phyloP scores from a whole-genome alignment of 2,113 vertebrate species.

The Archocentrus centrarchus region DNA sequence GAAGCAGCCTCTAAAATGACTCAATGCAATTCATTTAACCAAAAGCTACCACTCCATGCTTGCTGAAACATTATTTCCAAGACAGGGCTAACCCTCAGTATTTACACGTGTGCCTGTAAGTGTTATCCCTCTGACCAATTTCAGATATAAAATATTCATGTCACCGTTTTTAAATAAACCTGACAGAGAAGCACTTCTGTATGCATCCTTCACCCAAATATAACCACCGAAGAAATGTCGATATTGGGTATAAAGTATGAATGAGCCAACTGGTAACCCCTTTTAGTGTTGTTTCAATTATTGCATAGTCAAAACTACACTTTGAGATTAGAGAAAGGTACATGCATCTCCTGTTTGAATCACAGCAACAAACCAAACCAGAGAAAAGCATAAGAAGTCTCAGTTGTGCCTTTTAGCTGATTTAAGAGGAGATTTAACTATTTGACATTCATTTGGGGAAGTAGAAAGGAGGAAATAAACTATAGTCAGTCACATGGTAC shows the following conservation, averaged over 20 bases:
- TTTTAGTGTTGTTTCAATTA: constrained; percentile 62
- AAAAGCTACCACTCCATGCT: constrained; percentile 66
- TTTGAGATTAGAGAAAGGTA: constrained; percentile 42
- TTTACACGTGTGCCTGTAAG: constrained; percentile 66
- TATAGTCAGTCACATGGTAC: constrained; percentile 38
- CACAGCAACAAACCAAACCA: constrained; percentile 36
- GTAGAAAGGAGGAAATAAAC: constrained; percentile 3
- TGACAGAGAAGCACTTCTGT: constrained; percentile 28
- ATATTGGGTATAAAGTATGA: constrained; percentile 42
- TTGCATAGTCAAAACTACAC: constrained; percentile 79
- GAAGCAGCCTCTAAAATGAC: constrained; percentile 64
- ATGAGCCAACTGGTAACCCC: constrained; percentile 23
- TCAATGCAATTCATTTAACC: constrained; percentile 46
- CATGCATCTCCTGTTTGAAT: constrained; percentile 54
- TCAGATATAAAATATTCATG: constrained; percentile 56
- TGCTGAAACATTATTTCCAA: constrained; percentile 27
- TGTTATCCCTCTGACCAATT: constrained; percentile 32
- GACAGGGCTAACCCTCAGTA: constrained; percentile 52
- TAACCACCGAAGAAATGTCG: constrained; percentile 28
- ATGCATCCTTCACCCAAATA: constrained; percentile 39
- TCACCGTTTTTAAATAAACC: constrained; percentile 22
- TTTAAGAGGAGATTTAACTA: constrained; percentile 34
- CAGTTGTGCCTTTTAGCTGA: constrained; percentile 49
- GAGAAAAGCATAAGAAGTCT: constrained; percentile 38
- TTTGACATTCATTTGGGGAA: constrained; percentile 66